These are phyloP conservation scores for Conchocele bisecta DNA, from an alignment of 2,888 invertebrate species.

Conservation along the genomic window DNA sequence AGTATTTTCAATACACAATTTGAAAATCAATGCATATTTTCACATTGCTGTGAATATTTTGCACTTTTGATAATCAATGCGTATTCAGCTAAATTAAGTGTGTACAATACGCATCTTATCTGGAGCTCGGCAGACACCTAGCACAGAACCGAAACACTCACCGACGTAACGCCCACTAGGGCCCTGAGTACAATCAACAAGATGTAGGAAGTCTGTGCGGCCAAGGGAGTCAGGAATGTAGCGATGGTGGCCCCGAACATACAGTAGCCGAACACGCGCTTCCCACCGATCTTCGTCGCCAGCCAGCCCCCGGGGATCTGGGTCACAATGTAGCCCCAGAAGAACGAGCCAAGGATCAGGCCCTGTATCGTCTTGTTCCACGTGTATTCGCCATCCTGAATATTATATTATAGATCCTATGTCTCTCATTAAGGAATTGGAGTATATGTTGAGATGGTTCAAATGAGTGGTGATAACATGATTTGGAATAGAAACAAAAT, in stretches of 20 bases:
- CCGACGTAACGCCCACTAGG: slow-evolving; percentile 70
- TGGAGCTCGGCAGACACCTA: no score
- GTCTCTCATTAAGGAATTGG: no score
- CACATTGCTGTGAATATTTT: no score
- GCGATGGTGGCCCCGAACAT: slow-evolving; percentile 71
- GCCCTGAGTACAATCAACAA: slow-evolving; percentile 71
- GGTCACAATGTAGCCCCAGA: slow-evolving; percentile 77
- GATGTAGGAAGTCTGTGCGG: slow-evolving; percentile 64
- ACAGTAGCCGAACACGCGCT: slow-evolving; percentile 71
- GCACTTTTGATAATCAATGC: no score
- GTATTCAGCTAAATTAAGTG: no score
- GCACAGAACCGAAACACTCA: slow-evolving; percentile 66
- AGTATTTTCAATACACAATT: no score
- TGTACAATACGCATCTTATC: no score
- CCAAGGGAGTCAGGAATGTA: slow-evolving; percentile 76
- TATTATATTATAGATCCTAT: no score
- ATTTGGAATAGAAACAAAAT: no score
- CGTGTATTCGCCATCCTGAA: slow-evolving; percentile 71
- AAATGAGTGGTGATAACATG: no score
- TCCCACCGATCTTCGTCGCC: slow-evolving; percentile 78
- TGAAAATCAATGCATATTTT: no score
- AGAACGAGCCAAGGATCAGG: slow-evolving; percentile 74
- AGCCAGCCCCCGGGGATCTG: slow-evolving; percentile 78
- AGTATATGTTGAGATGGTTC: no score
- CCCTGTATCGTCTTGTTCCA: slow-evolving; percentile 75